A percentile compares a stretch with the other conserved stretches of the same genome.
phyloP scores from a whole-genome alignment of 64 coral and sea anemone genomes.

The Porites lutea region DNA sequence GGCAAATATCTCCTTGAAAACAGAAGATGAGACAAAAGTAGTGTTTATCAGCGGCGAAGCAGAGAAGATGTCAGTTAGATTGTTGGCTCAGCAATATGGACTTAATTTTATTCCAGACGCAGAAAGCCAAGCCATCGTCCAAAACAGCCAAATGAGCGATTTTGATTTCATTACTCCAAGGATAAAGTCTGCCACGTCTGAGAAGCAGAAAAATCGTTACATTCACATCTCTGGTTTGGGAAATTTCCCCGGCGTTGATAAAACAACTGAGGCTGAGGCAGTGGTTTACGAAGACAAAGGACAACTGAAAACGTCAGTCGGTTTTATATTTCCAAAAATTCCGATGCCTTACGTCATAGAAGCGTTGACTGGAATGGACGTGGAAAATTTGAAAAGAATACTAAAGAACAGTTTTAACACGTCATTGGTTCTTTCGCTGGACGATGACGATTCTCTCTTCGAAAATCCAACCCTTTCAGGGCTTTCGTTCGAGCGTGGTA shows the following conservation, averaged over 20 bases:
- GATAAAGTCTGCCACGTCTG: conserved; percentile 68
- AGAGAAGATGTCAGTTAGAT: conserved; percentile 69
- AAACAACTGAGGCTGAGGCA: conserved; percentile 86
- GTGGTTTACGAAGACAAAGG: conserved; percentile 89
- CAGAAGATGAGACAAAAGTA: conserved; percentile 72
- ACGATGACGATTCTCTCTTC: conserved; percentile 84
- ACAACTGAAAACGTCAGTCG: conserved; percentile 80
- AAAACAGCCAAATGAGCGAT: conserved; percentile 95
- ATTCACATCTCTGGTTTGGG: conserved; percentile 87
- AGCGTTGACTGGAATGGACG: conserved; percentile 85
- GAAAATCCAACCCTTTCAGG: conserved; percentile 75
- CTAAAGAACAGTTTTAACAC: conserved; percentile 88
- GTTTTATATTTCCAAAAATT: conserved; percentile 93
- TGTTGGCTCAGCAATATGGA: conserved; percentile 73
- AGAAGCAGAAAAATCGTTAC: conserved; percentile 77
- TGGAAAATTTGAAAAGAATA: conserved; percentile 66
- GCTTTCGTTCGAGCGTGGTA: conserved; percentile 85
- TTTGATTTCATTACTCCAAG: conserved; percentile 83
- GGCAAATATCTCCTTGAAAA: conserved; percentile 72
- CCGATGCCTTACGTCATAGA: conserved; percentile 88
- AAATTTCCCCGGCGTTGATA: conserved; percentile 87
- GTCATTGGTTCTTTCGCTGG: conserved; percentile 81
- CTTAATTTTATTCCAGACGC: conserved; percentile 85
- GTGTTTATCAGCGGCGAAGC: conserved; percentile 72
- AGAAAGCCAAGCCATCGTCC: conserved; percentile 76